These are phyloP conservation scores for Pocillopora grandis DNA, from an alignment of 92 coral and sea anemone genomes.

Conservation along the genomic window DNA sequence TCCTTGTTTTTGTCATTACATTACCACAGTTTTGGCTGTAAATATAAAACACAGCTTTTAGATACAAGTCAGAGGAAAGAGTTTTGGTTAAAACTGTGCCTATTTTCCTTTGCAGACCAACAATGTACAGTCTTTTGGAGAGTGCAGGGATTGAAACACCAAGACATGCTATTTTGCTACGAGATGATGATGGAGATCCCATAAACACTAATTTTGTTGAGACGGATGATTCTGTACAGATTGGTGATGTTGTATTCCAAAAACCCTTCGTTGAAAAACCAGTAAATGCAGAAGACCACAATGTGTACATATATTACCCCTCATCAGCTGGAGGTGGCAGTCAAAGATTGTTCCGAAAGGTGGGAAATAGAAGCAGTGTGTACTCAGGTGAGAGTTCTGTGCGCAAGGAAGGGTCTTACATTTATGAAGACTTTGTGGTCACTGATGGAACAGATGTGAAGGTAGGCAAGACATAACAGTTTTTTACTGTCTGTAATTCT, in stretches of 20 bases:
- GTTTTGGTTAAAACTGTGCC: background rate
- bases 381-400: conserved; percentile 95
- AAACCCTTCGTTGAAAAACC: conserved; percentile 99
- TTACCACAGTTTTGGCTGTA: too few relatives aligned
- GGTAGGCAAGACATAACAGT: conserved; percentile 35
- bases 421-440: conserved; percentile 95
- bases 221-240: conserved; percentile 82
- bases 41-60: too few relatives aligned
- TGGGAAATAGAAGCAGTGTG: conserved; percentile 95
- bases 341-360: conserved; percentile 91
- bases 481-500: background rate
- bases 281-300: conserved; percentile 91
- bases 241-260: conserved; percentile 86
- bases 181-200: conserved; percentile 80
- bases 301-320: conserved; percentile 91
- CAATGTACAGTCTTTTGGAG: conserved; percentile 76
- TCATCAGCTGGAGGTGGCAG: conserved; percentile 97
- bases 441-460: conserved; percentile 99
- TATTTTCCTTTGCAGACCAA: conserved; percentile 57
- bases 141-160: conserved; percentile 86
- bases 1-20: too few relatives aligned
- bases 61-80: too few relatives aligned
- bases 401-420: conserved; percentile 88
- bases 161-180: conserved; percentile 84
- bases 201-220: conserved; percentile 85